phyloP scores from a whole-genome alignment of 2,888 invertebrate genomes.

The Rhopalosiphum nymphaeae region DNA sequence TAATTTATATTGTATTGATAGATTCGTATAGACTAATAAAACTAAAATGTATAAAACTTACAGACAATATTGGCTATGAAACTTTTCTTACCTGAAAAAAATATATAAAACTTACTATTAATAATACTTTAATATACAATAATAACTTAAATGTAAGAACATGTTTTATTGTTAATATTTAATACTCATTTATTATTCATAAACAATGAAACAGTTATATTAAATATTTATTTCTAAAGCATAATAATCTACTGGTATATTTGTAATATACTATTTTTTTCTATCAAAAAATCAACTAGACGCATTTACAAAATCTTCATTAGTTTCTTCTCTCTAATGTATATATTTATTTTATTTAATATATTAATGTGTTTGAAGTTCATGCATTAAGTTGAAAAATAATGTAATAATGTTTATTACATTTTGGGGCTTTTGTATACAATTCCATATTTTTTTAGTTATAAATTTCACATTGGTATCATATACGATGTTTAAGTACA shows the following conservation, averaged over 20 bases:
- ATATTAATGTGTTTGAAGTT: not conserved
- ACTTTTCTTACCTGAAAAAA: conserved; percentile 36
- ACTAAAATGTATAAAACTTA: not conserved
- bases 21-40: not conserved
- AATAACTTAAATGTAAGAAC: not conserved
- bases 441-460: not conserved
- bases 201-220: not conserved
- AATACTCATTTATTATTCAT: not conserved
- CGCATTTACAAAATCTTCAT: not conserved
- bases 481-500: not conserved
- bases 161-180: not conserved
- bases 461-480: not conserved
- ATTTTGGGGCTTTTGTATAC: not conserved
- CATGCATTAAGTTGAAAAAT: not conserved
- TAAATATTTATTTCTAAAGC: not conserved
- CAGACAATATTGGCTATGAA: not conserved
- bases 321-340: not conserved
- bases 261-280: not conserved
- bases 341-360: not conserved
- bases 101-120: not conserved
- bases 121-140: not conserved
- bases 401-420: not conserved
- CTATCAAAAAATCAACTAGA: not conserved
- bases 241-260: not conserved
- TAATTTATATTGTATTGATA: not conserved